Base-by-base conservation (phyloP, 64 coral and sea anemone genomes). In the Porites australiensis region DNA sequence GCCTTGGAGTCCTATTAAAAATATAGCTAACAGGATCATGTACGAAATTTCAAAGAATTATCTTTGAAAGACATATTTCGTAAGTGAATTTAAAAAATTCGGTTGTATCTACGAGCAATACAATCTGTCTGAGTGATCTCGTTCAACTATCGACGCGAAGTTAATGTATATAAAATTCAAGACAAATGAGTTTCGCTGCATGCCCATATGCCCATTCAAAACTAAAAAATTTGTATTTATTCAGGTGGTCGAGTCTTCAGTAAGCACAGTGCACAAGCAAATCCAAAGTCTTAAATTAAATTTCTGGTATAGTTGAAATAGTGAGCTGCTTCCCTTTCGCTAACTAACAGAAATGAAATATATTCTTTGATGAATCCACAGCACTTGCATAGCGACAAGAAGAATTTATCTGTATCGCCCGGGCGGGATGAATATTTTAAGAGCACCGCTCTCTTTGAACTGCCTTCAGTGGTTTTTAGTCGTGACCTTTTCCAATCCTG, bases 361-460 rank as follows among this genome's bases (percentile, higher is more conserved):
- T 70, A 22, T 18, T 66, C 11, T 15, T 9, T 19, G 16, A 66
- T 15, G 63, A 66, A 5, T 66, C 19, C 21, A 6, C 2, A 27
- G 13, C 73, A 76, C 20, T 60, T 44, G 13, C 57, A 21, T 12
- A 19, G 77, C 13, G 37, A 54, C 44, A 15, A 3, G 15, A 60
- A 63, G 14, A 8, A 65, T 65, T 44, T 69, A 66, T 84, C 63
- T 23, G 19, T 68, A 80, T 80, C 55, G 44, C 54, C 54, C 7
- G 12, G 54, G 44, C 27, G 43, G 58, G 44, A 19, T 84, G 63
- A 84, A 84, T 84, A 84, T 84, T 84, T 82, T 18, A 82, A 65
- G 60, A 62, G 44, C 44, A 45, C 44, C 79, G 79, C 58, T 64
- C 20, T 84, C 81, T 84, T 84, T 84, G 81, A 84, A 68, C 62